Evolutionary conservation across 2,113 vertebrate species (phyloP), one percentile per base, ranked within the genome.

Genomic region (Geococcyx californianus): DNA sequence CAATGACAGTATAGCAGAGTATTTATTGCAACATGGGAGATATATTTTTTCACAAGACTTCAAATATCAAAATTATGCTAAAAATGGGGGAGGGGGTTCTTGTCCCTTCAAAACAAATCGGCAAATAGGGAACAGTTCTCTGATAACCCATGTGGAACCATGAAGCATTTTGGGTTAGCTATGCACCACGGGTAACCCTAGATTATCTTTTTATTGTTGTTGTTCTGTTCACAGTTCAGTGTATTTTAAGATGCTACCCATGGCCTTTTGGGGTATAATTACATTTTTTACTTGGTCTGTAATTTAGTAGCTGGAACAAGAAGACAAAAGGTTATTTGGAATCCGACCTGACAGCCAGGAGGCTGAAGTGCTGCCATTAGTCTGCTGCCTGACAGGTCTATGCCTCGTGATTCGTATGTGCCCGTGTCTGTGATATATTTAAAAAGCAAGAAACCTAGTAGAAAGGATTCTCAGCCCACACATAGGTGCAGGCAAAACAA

Each of bases 201-300:
- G 70, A 89, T 93, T 92, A 78, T 89, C 74, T 84, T 96, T 94
- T 80, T 93, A 26, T 84, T 95, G 24, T 63, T 64, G 81, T 92
- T 89, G 58, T 87, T 97, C 70, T 26, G 2, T 75, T 95, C 80
- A 40, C 51, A 81, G 73, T 79, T 83, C 44, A 75, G 31, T 74
- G 42, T 91, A 78, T 95, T 97, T 97, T 92, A 84, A 93, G 90
- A 89, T 73, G 67, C 92, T 93, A 7, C 77, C 82, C 69, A 4
- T 96, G 93, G 94, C 89, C 80, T 97, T 97, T 94, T 34, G 70
- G 81, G 76, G n/a, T 72, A 74, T 97, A 95, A 97, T 96, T 97
- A 93, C 78, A 75, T 90, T 95, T 96, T 97, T 91, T 64, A 54
- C 85, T 95, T 58, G 93, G 94, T 95, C 89, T 97, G 68, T 97